These are phyloP conservation scores for Chaetodon auriga DNA, from an alignment of 2,113 vertebrate species.

Conservation along the genomic window DNA sequence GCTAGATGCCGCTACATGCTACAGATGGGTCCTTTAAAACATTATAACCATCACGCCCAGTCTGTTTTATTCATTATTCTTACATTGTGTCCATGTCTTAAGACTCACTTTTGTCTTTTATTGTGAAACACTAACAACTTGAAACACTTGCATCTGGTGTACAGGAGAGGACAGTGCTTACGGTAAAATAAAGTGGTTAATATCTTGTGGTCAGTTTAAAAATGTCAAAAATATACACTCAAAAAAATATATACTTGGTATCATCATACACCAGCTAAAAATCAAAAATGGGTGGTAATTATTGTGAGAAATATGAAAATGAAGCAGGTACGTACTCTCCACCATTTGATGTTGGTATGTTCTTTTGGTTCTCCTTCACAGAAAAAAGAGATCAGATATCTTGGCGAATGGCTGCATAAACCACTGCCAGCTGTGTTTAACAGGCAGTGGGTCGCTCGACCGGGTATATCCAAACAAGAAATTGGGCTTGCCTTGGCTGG, in stretches of 20 bases:
- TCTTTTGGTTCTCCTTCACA: background rate
- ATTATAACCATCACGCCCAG: background rate
- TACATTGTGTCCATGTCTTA: background rate
- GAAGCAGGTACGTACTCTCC: background rate
- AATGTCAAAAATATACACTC: too few relatives aligned
- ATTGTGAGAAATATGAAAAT: background rate
- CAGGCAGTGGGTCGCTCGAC: background rate
- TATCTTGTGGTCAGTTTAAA: too few relatives aligned
- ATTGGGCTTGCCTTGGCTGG: background rate
- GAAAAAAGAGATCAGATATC: background rate
- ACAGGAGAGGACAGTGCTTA: too few relatives aligned
- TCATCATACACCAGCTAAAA: too few relatives aligned
- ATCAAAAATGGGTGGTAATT: background rate
- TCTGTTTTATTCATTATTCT: background rate
- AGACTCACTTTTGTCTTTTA: background rate
- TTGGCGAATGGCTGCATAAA: background rate
- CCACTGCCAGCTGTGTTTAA: conserved; percentile 14
- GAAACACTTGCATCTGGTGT: too few relatives aligned
- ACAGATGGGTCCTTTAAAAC: background rate
- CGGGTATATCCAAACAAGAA: background rate
- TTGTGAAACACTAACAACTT: conserved; percentile 5
- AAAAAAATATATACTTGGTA: too few relatives aligned
- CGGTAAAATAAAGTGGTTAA: too few relatives aligned
- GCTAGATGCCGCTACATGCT: too few relatives aligned
- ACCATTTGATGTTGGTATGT: background rate